Evolutionary conservation across 92 coral and sea anemone genomes (phyloP).

Genomic region (Umimayanthus chanpuru): DNA sequence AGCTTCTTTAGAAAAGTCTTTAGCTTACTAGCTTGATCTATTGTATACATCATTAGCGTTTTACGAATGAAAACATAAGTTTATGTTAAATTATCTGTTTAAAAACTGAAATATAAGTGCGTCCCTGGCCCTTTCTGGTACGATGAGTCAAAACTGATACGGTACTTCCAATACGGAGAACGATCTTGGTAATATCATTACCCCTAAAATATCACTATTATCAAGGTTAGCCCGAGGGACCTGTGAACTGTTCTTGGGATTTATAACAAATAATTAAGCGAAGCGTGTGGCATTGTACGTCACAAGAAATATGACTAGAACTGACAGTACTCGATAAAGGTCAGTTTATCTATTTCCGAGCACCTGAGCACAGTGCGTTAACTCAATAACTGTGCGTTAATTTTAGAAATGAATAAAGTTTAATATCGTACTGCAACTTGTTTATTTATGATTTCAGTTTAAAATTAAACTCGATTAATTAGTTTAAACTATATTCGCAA

Average conservation of each 20-base stretch:
- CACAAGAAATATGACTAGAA: not conserved
- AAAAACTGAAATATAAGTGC: too few species aligned
- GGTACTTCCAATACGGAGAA: not conserved
- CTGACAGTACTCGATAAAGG: not conserved
- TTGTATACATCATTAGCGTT: too few species aligned
- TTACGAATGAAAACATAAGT: too few species aligned
- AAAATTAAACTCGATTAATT: not conserved
- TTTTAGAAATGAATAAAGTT: not conserved
- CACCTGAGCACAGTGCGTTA: not conserved
- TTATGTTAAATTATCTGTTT: too few species aligned
- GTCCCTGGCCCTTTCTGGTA: too few species aligned
- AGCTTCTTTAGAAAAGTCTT: too few species aligned
- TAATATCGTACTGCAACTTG: not conserved
- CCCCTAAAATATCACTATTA: not conserved
- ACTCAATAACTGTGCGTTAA: too few species aligned
- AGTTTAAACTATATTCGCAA: not conserved
- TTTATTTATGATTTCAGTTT: not conserved
- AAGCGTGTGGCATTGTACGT: not conserved
- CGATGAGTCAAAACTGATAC: too few species aligned
- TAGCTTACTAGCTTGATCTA: too few species aligned
- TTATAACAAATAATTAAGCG: not conserved
- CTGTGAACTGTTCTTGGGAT: not conserved
- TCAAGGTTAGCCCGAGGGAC: not conserved
- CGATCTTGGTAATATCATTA: not conserved
- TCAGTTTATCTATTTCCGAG: not conserved